Base-by-base conservation (phyloP, 2,888 invertebrate species). In the Hypena proboscidalis region DNA sequence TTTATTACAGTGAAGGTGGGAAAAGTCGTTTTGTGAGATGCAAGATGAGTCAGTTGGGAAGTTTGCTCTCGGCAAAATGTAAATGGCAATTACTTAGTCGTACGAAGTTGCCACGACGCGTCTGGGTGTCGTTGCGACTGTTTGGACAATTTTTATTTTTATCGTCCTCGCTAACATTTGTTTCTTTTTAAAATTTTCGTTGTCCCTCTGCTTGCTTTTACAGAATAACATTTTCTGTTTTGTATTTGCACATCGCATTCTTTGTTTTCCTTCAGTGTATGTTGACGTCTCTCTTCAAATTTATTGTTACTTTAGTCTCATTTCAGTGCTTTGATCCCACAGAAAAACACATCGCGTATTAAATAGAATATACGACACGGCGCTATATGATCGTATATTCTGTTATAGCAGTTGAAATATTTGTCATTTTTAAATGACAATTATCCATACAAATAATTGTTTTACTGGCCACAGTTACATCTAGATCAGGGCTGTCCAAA, bases 11-110 rank as follows among this genome's bases (percentile, higher is more conserved):
- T 29, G 37, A 26, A 41, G 35, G 29, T 44, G 11, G 25, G 47
- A 52, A 57, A 58, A 62, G 35, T 35, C 44, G 41, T 51, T 68
- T 62, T 60, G 53, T 57, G 62, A 50, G 46, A 55, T 49, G 39
- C 62, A 55, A 50, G 65, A 66, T 81, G 80, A 83, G 70, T 85
- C 80, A 78, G 76, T 71, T 47, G 63, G 66, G 62, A 74, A 79
- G 75, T 80, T 75, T 58, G 67, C 49, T 70, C 52, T 69, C 74
- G 77, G 76, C 77, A 64, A 75, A 79, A 79, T 80, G 73, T 78
- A 80, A 78, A 81, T 77, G 82, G 74, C 81, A 81, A 85, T 85
- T 83, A 84, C 83, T 84, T 80, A 78, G 80, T 70, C 70, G 64
- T 72, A 67, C 64, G 55, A 75, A 76, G 73, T 80, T 77, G 62